These are phyloP conservation scores for Panulirus ornatus DNA, from an alignment of 1,140 invertebrate species.

Conservation along the genomic window DNA sequence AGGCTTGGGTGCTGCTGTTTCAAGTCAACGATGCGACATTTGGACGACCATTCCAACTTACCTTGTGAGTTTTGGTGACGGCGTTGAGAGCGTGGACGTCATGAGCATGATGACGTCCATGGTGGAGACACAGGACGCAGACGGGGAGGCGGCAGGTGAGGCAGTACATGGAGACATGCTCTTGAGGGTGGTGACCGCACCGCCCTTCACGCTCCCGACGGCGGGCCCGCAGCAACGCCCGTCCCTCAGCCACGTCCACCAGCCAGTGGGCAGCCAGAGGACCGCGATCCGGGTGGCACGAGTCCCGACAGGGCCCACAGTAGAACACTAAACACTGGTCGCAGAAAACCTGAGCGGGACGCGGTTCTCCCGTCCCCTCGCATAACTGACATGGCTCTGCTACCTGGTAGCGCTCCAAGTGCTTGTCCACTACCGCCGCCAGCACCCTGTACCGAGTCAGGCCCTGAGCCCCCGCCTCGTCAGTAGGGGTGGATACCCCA, in stretches of 20 bases:
- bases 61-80: constrained; percentile 72
- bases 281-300: constrained; percentile 70
- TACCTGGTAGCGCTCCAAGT: constrained; percentile 69
- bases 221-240: constrained; percentile 50
- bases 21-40: no score
- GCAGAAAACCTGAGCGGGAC: constrained; percentile 72
- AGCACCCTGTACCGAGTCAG: constrained; percentile 68
- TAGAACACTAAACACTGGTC: constrained; percentile 75
- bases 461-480: constrained; percentile 67
- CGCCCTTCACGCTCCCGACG: constrained; percentile 69
- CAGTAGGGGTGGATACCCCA: constrained; percentile 53
- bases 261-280: constrained; percentile 67
- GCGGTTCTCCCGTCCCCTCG: constrained; percentile 59
- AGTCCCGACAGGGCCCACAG: constrained; percentile 68
- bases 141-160: constrained; percentile 69
- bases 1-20: no score
- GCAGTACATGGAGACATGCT: constrained; percentile 74
- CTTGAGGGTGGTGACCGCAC: constrained; percentile 68
- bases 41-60: no score
- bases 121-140: constrained; percentile 69
- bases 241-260: constrained; percentile 40
- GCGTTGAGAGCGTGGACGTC: constrained; percentile 74
- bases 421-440: constrained; percentile 73
- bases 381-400: constrained; percentile 74
- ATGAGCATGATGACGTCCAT: constrained; percentile 63